Percentiles rank a stretch among this genome's conserved stretches.
These are phyloP conservation scores for Oreocharis arfaki DNA, from an alignment of 2,113 vertebrate genomes.

Conservation along the genomic window DNA sequence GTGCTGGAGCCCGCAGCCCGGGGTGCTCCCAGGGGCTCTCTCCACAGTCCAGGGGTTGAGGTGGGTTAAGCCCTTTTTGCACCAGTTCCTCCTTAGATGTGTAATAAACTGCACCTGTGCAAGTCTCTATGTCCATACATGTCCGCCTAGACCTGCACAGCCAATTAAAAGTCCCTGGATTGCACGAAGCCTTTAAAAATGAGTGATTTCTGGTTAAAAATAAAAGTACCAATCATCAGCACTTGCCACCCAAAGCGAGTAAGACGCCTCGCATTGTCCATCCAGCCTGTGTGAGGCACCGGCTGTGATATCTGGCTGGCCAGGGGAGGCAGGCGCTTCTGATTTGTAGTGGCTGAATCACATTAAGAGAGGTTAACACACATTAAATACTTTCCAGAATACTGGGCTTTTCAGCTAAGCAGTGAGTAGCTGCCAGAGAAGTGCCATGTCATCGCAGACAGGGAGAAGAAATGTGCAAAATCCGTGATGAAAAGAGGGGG, in stretches of 20 bases:
- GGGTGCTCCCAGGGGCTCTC: neutral
- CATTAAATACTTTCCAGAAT: constrained; percentile 31
- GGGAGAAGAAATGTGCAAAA: neutral
- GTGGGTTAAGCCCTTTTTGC: neutral
- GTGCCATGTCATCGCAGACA: constrained; percentile 28
- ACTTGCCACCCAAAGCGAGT: neutral
- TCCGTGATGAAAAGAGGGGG: neutral
- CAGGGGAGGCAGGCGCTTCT: neutral
- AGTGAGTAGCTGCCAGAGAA: constrained; percentile 19
- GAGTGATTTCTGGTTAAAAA: neutral
- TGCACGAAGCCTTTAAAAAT: neutral
- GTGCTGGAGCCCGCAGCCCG: neutral
- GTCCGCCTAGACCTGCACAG: neutral
- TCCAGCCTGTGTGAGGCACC: neutral
- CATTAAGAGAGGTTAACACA: constrained; percentile 24
- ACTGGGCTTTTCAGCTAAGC: constrained; percentile 11
- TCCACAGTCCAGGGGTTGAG: too few relatives aligned
- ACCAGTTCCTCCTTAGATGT: neutral
- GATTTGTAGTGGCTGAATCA: constrained; percentile 29
- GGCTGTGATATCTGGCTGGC: neutral
- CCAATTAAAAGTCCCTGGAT: neutral
- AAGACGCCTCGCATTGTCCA: neutral
- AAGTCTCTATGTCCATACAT: accelerated
- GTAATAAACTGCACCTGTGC: neutral
- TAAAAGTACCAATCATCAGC: neutral